Conservation (phyloP, 2,113 vertebrate genomes). For the Platichthys stellatus region DNA sequence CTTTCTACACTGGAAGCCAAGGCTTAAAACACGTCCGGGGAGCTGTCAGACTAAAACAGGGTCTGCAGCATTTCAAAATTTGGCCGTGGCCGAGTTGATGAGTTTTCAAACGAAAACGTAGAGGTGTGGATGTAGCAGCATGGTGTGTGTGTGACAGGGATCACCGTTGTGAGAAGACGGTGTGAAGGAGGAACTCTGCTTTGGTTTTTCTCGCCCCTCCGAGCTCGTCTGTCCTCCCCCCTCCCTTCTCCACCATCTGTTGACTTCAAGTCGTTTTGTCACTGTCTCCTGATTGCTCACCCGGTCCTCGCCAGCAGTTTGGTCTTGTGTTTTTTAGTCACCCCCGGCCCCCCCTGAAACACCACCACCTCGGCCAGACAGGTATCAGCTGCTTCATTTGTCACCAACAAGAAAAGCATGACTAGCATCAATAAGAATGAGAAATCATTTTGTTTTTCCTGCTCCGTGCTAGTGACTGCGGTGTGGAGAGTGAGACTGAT, state of each 20-base stretch:
- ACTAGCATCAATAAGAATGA: neutral
- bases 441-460: conserved; percentile 26
- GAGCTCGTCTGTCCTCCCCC: conserved; percentile 1
- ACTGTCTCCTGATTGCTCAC: conserved; percentile 67
- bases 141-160: neutral
- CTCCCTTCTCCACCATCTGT: conserved; percentile 68
- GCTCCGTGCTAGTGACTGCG: conserved; percentile 4
- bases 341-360: neutral
- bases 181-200: conserved; percentile 30
- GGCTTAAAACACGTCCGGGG: too few relatives aligned
- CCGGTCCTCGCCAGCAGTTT: conserved; percentile 28
- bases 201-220: neutral
- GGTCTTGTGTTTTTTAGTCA: conserved; percentile 16
- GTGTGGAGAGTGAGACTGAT: conserved; percentile 33
- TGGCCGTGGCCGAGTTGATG: too few relatives aligned
- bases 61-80: too few relatives aligned
- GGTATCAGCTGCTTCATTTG: conserved; percentile 33
- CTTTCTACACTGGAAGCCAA: too few relatives aligned
- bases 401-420: conserved; percentile 4
- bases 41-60: too few relatives aligned
- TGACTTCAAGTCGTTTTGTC: conserved; percentile 68
- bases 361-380: neutral
- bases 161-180: conserved; percentile 20
- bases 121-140: neutral
- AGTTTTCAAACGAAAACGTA: neutral